Percentiles rank a stretch among this genome's conserved stretches.
Evolutionary conservation across 2,888 invertebrate genomes (phyloP).

Genomic region (Diabrotica balteata): DNA sequence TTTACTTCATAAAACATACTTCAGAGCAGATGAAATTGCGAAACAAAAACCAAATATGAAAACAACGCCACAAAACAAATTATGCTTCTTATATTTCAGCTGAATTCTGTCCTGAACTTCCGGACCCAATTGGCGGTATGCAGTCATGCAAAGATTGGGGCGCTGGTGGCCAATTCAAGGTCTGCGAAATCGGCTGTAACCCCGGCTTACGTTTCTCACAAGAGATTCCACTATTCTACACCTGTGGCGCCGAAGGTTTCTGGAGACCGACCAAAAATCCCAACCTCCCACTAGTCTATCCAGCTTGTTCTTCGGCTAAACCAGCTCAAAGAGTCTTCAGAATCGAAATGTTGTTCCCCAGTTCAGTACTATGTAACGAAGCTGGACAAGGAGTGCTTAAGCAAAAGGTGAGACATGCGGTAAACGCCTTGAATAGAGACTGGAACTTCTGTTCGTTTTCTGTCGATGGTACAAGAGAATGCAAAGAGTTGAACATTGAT

Average conservation of each 20-base stretch:
- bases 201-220: slow-evolving; percentile 89
- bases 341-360: slow-evolving; percentile 93
- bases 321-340: slow-evolving; percentile 95
- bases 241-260: slow-evolving; percentile 97
- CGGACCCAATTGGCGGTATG: slow-evolving; percentile 89
- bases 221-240: slow-evolving; percentile 94
- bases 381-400: slow-evolving; percentile 92
- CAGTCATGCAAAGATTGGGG: slow-evolving; percentile 97
- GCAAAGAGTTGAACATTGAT: slow-evolving; percentile 88
- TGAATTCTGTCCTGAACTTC: slow-evolving; percentile 88
- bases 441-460: slow-evolving; percentile 97
- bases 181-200: slow-evolving; percentile 90
- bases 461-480: slow-evolving; percentile 85
- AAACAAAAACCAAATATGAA: no score
- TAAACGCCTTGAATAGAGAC: slow-evolving; percentile 89
- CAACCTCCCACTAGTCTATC: slow-evolving; percentile 82
- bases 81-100: slow-evolving; percentile 61
- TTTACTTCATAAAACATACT: no score
- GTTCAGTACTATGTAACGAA: slow-evolving; percentile 94
- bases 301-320: slow-evolving; percentile 87
- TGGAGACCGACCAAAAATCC: slow-evolving; percentile 92
- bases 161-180: slow-evolving; percentile 93
- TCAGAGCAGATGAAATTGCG: no score
- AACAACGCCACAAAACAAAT: no score
- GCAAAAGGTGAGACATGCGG: slow-evolving; percentile 87